Evolutionary conservation across 2,888 invertebrate species (phyloP), one percentile per base, ranked within the genome.

Genomic region (Oscheius sp.): DNA sequence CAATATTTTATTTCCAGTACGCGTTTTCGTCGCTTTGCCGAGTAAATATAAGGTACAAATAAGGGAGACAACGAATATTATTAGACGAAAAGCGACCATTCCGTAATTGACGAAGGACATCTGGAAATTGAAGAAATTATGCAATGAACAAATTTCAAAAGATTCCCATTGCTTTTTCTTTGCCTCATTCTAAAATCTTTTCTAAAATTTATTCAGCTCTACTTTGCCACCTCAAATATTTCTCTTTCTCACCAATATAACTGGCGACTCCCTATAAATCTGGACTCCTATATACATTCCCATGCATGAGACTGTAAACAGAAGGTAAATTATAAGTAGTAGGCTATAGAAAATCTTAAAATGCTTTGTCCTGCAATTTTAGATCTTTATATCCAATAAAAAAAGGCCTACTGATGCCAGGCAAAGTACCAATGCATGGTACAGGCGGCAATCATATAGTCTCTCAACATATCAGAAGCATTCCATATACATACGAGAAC

Each of bases 381-480:
- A 6, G 28, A 9, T 32, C 30, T 28, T 4, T 14, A 14, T 4
- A 24, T 14, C 2, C 14, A 9, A 4, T 5, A 12, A 6, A n/a
- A 9, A 14, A 9, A n/a, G 3, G 12, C 30, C n/a, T 26, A 51
- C 51, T 32, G 32, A 17, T 54, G 32, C 33, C 32, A 54, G 2
- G 54, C 32, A 9, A 54, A 54, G 9, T 54, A 54, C 54, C 54
- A 54, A 36, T 54, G 54, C 32, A 54, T 54, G 14, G 54, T 54
- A 32, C 54, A 54, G 20, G 12, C 54, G 20, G 54, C 54, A 6
- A 54, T 54, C 54, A 54, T 54, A 32, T 54, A 54, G 20, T 54
- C 54, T 12, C 54, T 32, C 6, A 54, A 17, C 54, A 54, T 54
- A 20, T 54, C 54, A 9, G 20, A 33, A 2, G 54, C 54, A 20